Percentiles rank a stretch among this genome's conserved stretches.
phyloP scores from a whole-genome alignment of 2,113 vertebrate species.

The Hippocampus guttulatus region DNA sequence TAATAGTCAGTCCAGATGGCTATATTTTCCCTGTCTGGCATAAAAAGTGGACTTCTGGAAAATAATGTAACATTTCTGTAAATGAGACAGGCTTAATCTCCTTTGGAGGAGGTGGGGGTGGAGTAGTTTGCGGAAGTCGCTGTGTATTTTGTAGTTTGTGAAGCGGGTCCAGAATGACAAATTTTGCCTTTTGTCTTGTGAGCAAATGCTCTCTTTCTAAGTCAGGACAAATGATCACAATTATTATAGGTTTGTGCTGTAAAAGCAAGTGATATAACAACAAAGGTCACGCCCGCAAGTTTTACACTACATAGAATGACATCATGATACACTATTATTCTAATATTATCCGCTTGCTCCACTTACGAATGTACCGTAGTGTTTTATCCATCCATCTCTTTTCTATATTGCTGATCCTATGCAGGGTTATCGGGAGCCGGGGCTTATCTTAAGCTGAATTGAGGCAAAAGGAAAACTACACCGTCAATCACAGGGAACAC shows the following conservation, averaged over 20 bases:
- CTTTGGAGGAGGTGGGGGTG: conserved; percentile 5
- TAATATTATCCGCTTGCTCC: neutral
- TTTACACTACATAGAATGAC: neutral
- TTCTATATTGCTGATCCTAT: no score
- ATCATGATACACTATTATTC: neutral
- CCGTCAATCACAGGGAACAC: no score
- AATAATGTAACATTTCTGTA: conserved; percentile 49
- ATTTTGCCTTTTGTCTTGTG: conserved; percentile 3
- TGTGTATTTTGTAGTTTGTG: conserved; percentile 6
- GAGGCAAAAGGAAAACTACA: no score
- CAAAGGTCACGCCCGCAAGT: neutral
- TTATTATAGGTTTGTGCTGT: neutral
- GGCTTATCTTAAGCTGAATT: no score
- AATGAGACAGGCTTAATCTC: conserved; percentile 56
- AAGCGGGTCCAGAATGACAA: conserved; percentile 8
- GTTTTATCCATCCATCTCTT: neutral
- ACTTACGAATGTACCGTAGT: neutral
- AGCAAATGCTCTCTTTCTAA: neutral
- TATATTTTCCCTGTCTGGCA: conserved; percentile 44
- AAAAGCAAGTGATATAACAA: neutral
- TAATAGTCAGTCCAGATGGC: conserved; percentile 59
- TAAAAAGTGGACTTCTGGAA: conserved; percentile 49
- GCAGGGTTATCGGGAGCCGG: no score
- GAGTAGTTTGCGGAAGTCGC: neutral
- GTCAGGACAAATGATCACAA: neutral